A percentile compares a stretch with the other conserved stretches of the same genome.
Evolutionary conservation across 2,888 invertebrate genomes (phyloP).

Genomic region (Unio pictorum): DNA sequence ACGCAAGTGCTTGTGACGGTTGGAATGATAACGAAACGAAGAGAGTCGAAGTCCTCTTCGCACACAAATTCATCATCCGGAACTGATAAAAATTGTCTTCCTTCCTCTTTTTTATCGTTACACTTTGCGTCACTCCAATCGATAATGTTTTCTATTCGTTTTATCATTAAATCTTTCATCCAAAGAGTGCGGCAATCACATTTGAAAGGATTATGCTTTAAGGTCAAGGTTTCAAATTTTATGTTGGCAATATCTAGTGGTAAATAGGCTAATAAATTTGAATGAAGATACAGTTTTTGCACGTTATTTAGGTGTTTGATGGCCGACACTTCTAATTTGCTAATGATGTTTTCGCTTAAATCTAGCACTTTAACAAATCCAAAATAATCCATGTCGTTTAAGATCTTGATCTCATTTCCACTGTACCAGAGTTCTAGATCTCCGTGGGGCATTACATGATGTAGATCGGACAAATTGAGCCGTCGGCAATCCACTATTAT

Average conservation of each 20-base stretch:
- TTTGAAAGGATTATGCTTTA: conserved; percentile 20
- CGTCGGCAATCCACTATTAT: conserved; percentile 24
- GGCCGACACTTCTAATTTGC: too few species aligned
- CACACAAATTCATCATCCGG: conserved; percentile 35
- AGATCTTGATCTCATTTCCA: too few species aligned
- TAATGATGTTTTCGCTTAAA: too few species aligned
- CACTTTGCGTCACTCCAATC: conserved; percentile 13
- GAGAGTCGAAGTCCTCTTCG: conserved; percentile 24
- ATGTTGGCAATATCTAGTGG: too few species aligned
- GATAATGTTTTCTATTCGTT: conserved; percentile 2
- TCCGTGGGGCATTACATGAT: conserved; percentile 14
- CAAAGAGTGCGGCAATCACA: conserved; percentile 31
- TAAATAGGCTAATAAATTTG: too few species aligned
- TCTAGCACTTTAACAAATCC: too few species aligned
- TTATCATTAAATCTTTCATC: conserved; percentile 27
- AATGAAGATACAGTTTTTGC: too few species aligned
- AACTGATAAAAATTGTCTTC: conserved; percentile 17
- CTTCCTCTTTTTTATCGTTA: conserved; percentile 18
- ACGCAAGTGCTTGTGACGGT: conserved; percentile 17
- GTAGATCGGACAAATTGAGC: conserved; percentile 5
- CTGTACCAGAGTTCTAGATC: conserved; percentile 20
- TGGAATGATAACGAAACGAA: conserved; percentile 27
- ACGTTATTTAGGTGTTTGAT: too few species aligned
- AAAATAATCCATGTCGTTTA: too few species aligned
- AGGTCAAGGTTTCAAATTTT: background rate